Base-by-base conservation (phyloP, 2,888 invertebrate species). In the Copidosoma aretas region DNA sequence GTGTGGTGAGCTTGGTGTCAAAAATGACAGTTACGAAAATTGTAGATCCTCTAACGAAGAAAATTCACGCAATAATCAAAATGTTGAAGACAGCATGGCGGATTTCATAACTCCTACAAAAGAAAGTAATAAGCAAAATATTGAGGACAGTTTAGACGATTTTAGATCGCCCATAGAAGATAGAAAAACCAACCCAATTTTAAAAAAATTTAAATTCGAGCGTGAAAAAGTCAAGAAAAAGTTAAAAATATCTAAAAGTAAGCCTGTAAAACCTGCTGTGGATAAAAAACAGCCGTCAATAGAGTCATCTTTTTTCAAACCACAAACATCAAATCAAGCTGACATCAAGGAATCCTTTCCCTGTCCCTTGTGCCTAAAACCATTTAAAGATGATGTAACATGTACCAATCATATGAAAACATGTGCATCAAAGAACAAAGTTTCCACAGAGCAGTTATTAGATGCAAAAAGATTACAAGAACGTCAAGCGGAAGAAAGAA, bases 291-390 rank as follows among this genome's bases (percentile, higher is more conserved):
- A 81, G 39, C 74, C 76, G 19, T 76, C 74, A 1, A 78, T 81
- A 62, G 78, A 79, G 67, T 81, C 81, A 2, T 77, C 79, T 4
- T 80, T 81, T 71, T 80, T 81, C 57, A 81, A 80, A 70, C 59
- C 75, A 10, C 66, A 71, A 62, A 67, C 54, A n/a, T 52, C 52
- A 41, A 3, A 10, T 25, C 10, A 62, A 56, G 60, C 39, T 43
- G 62, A 75, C 60, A n/a, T 61, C 0, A 75, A 77, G 66, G 73
- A 74, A 21, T 77, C 76, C 25, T 73, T 79, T 64, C 72, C 80
- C 2, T 84, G 84, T 69, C 84, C 84, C 0, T 68, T 84, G 49
- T 84, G 84, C 71, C 80, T 83, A 65, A 84, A 81, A 76, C 71
- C 68, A 22, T 79, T 77, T 39, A 79, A 79, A 68, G 79, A 79